Conservation (phyloP, 1,140 invertebrate genomes). For the Luehdorfia chinensis region DNA sequence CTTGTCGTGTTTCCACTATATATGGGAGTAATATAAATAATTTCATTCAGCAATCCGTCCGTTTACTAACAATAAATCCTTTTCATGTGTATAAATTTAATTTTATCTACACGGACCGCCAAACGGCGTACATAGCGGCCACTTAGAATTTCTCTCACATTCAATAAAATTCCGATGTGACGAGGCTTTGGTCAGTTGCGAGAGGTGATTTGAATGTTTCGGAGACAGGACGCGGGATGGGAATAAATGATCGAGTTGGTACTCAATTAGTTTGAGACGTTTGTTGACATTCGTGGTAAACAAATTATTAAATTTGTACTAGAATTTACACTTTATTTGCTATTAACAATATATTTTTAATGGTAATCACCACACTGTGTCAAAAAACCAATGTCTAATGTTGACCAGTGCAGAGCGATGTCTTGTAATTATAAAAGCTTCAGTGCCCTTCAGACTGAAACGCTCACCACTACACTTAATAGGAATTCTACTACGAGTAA, state of each 20-base stretch:
- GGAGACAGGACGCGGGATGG: conserved; percentile 25
- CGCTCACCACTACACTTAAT: too few relatives aligned
- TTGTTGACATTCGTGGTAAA: too few relatives aligned
- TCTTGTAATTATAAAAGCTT: too few relatives aligned
- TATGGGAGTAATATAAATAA: conserved; percentile 1
- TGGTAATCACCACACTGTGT: too few relatives aligned
- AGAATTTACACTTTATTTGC: too few relatives aligned
- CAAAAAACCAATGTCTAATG: too few relatives aligned
- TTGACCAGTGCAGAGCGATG: too few relatives aligned
- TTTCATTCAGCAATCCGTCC: conserved; percentile 10
- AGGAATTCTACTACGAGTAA: too few relatives aligned
- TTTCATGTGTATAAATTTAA: conserved; percentile 19
- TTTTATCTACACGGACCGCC: conserved; percentile 20
- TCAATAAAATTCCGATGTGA: conserved; percentile 44
- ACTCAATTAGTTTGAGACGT: too few relatives aligned
- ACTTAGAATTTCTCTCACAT: conserved; percentile 45
- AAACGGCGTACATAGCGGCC: conserved; percentile 10
- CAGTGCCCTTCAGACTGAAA: too few relatives aligned
- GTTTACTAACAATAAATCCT: conserved; percentile 32
- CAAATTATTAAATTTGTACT: too few relatives aligned
- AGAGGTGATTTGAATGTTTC: conserved; percentile 41
- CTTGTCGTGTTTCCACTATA: not conserved
- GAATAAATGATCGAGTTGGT: conserved; percentile 25
- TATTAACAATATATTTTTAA: too few relatives aligned
- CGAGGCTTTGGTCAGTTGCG: conserved; percentile 39